phyloP scores from a whole-genome alignment of 2,113 vertebrate species.

The Hylia prasina region DNA sequence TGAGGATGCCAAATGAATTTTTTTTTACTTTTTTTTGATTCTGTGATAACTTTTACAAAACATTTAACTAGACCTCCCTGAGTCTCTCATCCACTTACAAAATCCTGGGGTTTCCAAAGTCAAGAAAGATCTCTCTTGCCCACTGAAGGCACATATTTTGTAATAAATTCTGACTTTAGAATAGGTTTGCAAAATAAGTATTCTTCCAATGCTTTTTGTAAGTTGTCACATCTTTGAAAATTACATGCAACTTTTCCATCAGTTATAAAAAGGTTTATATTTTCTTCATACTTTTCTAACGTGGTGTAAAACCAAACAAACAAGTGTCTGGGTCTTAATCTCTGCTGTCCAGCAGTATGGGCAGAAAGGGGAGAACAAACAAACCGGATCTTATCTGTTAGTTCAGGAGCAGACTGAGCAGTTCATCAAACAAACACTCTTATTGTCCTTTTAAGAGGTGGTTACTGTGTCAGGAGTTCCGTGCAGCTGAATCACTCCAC shows the following conservation, averaged over 20 bases:
- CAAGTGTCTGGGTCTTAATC: not conserved
- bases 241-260: not conserved
- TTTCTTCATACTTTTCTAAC: not conserved
- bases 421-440: constrained; percentile 5
- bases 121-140: not conserved
- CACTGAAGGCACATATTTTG: not conserved
- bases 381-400: constrained; percentile 6
- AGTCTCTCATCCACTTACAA: not conserved
- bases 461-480: not conserved
- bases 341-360: not conserved
- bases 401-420: constrained; percentile 4
- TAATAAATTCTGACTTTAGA: not conserved
- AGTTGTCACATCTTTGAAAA: not conserved
- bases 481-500: not conserved
- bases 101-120: not conserved
- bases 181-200: not conserved
- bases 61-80: not conserved
- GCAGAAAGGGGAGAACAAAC: constrained; percentile 11
- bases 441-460: not conserved
- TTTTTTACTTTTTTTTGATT: not conserved
- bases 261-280: not conserved
- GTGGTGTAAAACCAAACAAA: constrained; percentile 17
- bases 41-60: not conserved
- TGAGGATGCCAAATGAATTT: not conserved
- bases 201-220: not conserved